A percentile compares a stretch with the other conserved stretches of the same genome.
Conservation (phyloP, 2,797 vertebrate species). For the Melanogrammus aeglefinus region DNA sequence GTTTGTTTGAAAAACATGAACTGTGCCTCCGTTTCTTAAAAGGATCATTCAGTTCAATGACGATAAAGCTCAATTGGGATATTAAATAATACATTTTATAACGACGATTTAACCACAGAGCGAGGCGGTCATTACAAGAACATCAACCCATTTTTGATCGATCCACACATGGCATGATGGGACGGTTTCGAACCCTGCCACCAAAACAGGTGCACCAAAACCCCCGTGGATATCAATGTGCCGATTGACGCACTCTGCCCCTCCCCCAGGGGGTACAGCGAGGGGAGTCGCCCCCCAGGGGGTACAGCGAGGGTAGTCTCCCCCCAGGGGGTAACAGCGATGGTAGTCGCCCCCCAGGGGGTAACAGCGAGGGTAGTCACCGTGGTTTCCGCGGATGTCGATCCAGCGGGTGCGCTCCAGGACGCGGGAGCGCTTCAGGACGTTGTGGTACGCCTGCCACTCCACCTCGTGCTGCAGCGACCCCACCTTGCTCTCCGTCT, state of each 20-base stretch:
- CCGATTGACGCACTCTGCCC: too few relatives aligned
- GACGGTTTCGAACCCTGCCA: too few relatives aligned
- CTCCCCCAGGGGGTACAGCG: too few relatives aligned
- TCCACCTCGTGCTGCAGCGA: constrained; percentile 91
- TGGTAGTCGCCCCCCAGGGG: too few relatives aligned
- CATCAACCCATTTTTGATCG: background rate
- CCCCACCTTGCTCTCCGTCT: constrained; percentile 87
- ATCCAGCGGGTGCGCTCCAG: constrained; percentile 95
- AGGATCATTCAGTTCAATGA: background rate
- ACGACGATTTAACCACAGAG: background rate
- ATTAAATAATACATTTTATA: background rate
- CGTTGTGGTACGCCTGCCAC: constrained; percentile 90
- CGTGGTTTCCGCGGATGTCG: constrained; percentile 95
- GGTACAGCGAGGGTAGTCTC: too few relatives aligned
- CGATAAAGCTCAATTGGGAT: background rate
- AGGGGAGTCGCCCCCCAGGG: too few relatives aligned
- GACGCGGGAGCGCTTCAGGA: constrained; percentile 88
- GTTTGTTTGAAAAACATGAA: constrained; percentile 1
- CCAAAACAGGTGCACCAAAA: too few relatives aligned
- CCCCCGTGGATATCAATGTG: too few relatives aligned
- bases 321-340: too few relatives aligned
- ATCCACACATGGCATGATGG: background rate
- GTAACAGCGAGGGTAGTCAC: constrained; percentile 60
- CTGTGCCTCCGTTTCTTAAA: background rate
- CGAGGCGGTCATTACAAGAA: background rate